These are phyloP conservation scores for Zaprionus lineosus DNA, from an alignment of 2,888 invertebrate species.

Conservation along the genomic window DNA sequence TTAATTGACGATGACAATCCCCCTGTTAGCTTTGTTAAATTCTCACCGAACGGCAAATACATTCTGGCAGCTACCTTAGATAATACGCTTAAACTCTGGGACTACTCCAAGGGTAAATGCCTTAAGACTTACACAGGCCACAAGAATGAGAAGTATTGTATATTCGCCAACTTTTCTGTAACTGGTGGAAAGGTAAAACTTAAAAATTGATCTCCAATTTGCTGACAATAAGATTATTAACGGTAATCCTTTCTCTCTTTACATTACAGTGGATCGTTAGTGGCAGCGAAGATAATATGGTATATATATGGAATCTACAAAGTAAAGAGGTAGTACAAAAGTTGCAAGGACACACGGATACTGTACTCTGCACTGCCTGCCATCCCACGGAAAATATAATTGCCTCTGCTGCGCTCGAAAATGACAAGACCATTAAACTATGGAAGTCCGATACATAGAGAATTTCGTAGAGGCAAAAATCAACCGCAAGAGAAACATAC, in stretches of 20 bases:
- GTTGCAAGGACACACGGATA: conserved; percentile 97
- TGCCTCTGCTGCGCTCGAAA: conserved; percentile 98
- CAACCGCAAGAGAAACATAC: too few relatives aligned
- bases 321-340: conserved; percentile 99
- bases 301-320: conserved; percentile 99
- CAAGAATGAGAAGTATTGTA: conserved; percentile 99
- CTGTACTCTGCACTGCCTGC: conserved; percentile 98
- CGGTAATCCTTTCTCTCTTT: too few relatives aligned
- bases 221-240: too few relatives aligned
- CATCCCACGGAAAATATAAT: conserved; percentile 99
- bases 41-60: conserved; percentile 99
- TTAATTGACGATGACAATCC: conserved; percentile 99
- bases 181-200: conserved; percentile 99
- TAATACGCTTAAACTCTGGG: conserved; percentile 99
- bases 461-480: too few relatives aligned
- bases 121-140: conserved; percentile 99
- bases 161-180: conserved; percentile 99
- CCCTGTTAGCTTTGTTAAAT: conserved; percentile 99
- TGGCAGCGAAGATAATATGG: conserved; percentile 99
- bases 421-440: conserved; percentile 98
- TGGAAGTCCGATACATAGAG: conserved; percentile 98
- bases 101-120: conserved; percentile 99
- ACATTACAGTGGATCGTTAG: conserved; percentile 99
- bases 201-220: too few relatives aligned
- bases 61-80: conserved; percentile 99